Conservation (phyloP, 1,140 invertebrate species). For the Sinella curviseta region DNA sequence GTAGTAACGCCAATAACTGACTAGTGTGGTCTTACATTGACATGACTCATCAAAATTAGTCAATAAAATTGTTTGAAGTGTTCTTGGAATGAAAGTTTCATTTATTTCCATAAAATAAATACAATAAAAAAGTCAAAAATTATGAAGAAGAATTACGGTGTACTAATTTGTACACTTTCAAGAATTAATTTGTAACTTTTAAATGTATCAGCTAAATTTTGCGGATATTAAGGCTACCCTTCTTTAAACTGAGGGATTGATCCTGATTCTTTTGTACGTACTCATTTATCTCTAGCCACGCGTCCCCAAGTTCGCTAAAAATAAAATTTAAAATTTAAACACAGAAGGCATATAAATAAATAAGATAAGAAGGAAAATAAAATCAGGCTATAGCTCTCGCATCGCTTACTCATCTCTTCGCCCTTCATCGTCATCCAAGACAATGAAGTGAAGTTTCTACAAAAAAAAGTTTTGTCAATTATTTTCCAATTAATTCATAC, state of each 20-base stretch:
- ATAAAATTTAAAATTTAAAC: no score
- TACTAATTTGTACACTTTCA: no score
- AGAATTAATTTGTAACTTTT: no score
- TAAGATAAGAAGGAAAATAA: no score
- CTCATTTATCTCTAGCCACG: conserved; percentile 34
- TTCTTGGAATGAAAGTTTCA: neutral
- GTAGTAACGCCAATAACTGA: neutral
- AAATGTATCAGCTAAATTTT: no score
- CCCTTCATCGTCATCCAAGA: conserved; percentile 45
- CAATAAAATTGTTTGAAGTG: neutral
- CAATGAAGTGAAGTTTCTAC: conserved; percentile 40
- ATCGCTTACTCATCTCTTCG: conserved; percentile 44
- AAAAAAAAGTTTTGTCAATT: no score
- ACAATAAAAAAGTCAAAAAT: neutral
- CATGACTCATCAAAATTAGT: neutral
- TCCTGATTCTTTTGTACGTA: conserved; percentile 35
- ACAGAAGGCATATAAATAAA: no score
- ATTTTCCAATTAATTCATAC: no score
- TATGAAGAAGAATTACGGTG: neutral
- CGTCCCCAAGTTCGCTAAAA: conserved; percentile 40
- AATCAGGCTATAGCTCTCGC: no score
- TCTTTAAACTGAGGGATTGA: conserved; percentile 29
- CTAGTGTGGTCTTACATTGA: neutral
- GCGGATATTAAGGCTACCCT: conserved; percentile 33
- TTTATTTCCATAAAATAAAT: no score